These are phyloP conservation scores for Dendronephthya gigantea DNA, from an alignment of 64 coral and sea anemone species.

Conservation along the genomic window DNA sequence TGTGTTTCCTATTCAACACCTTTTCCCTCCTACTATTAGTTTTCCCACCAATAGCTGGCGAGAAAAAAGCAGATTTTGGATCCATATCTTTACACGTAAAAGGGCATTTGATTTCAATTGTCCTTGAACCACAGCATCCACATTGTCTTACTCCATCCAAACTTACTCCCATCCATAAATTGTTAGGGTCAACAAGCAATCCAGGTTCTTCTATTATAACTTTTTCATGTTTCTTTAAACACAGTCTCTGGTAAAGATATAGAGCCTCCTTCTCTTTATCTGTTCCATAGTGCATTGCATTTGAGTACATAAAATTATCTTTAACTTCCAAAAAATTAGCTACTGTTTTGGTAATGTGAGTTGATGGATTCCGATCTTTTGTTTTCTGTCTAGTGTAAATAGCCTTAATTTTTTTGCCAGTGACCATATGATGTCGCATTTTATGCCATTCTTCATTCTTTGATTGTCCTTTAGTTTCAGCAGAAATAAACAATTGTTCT, in stretches of 20 bases:
- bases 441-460: background rate
- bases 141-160: conserved; percentile 51
- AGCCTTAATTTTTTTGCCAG: conserved; percentile 18
- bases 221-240: conserved; percentile 28
- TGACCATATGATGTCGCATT: background rate
- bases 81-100: conserved; percentile 41
- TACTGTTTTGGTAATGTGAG: background rate
- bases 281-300: conserved; percentile 5
- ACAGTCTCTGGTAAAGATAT: conserved; percentile 13
- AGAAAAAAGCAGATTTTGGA: conserved; percentile 46
- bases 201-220: conserved; percentile 56
- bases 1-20: conserved; percentile 22
- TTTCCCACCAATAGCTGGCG: conserved; percentile 42
- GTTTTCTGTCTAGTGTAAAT: background rate
- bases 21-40: conserved; percentile 28
- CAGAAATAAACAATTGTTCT: conserved; percentile 8
- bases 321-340: conserved; percentile 10
- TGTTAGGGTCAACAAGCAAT: conserved; percentile 23
- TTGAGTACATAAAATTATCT: background rate
- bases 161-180: conserved; percentile 50
- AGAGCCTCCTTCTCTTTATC: conserved; percentile 13
- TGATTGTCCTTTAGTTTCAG: background rate
- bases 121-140: conserved; percentile 38
- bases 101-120: too few relatives aligned
- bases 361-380: background rate